Conservation (phyloP, 30 jellyfish, hydroid and myxozoan species). For the Aurelia sp. region DNA sequence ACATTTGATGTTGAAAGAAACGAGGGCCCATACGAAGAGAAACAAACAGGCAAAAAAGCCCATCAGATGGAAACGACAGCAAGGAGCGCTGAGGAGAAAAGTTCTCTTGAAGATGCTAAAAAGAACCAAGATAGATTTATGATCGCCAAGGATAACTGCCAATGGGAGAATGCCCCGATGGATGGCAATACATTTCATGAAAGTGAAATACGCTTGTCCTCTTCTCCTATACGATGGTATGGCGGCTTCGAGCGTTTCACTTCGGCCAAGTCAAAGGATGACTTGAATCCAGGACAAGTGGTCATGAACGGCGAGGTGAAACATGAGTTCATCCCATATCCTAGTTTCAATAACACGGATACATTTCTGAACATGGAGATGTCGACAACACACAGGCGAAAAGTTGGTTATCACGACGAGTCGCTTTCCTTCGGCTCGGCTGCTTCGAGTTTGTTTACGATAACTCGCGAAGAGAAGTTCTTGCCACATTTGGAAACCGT, state of each 20-base stretch:
- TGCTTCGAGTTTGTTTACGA: conserved; percentile 62
- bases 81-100: neutral
- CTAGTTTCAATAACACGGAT: conserved; percentile 60
- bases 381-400: conserved; percentile 40
- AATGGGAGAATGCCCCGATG: neutral
- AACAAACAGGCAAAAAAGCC: neutral
- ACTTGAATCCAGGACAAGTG: conserved; percentile 68
- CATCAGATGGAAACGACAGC: neutral
- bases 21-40: neutral
- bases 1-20: conserved; percentile 26
- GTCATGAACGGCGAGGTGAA: conserved; percentile 69
- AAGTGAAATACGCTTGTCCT: conserved; percentile 67
- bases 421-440: conserved; percentile 67
- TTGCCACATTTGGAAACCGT: conserved; percentile 45
- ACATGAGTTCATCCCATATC: conserved; percentile 62
- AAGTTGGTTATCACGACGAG: conserved; percentile 11
- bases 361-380: conserved; percentile 65
- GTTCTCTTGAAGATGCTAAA: too few relatives aligned
- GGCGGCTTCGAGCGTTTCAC: conserved; percentile 6
- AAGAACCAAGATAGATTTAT: neutral
- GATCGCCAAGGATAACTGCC: neutral
- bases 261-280: conserved; percentile 20
- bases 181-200: conserved; percentile 58
- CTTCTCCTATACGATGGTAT: conserved; percentile 49
- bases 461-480: conserved; percentile 69